These are phyloP conservation scores for Xenops minutus DNA, from an alignment of 2,797 vertebrate species.

Conservation along the genomic window DNA sequence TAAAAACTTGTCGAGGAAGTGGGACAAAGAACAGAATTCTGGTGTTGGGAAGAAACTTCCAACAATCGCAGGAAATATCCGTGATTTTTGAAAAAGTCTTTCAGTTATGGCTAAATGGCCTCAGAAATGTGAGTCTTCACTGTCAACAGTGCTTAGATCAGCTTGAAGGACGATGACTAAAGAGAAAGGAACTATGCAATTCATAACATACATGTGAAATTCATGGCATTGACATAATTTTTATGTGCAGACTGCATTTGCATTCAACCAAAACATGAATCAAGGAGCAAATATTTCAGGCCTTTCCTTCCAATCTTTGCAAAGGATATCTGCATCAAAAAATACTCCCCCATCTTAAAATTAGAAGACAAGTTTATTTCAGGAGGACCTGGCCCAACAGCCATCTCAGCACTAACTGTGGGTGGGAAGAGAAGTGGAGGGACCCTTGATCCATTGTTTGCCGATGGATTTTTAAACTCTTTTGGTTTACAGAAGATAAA, in stretches of 20 bases:
- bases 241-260: not conserved
- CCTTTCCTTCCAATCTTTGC: not conserved
- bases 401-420: not conserved
- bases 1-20: slow-evolving; percentile 30
- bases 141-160: not conserved
- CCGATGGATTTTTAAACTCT: not conserved
- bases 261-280: not conserved
- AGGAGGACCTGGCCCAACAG: not conserved
- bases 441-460: not conserved
- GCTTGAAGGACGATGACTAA: not conserved
- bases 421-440: not conserved
- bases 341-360: not conserved
- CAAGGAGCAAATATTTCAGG: not conserved
- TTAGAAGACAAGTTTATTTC: not conserved
- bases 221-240: not conserved
- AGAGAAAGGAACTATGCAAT: not conserved
- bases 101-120: not conserved
- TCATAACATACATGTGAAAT: not conserved
- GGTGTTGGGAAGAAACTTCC: not conserved
- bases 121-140: not conserved
- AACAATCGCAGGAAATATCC: slow-evolving; percentile 54
- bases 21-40: slow-evolving; percentile 40
- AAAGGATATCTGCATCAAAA: not conserved
- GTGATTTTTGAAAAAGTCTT: not conserved
- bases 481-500: slow-evolving; percentile 25